Evolutionary conservation across 2,888 invertebrate species (phyloP).

Genomic region (Eurois occulta): DNA sequence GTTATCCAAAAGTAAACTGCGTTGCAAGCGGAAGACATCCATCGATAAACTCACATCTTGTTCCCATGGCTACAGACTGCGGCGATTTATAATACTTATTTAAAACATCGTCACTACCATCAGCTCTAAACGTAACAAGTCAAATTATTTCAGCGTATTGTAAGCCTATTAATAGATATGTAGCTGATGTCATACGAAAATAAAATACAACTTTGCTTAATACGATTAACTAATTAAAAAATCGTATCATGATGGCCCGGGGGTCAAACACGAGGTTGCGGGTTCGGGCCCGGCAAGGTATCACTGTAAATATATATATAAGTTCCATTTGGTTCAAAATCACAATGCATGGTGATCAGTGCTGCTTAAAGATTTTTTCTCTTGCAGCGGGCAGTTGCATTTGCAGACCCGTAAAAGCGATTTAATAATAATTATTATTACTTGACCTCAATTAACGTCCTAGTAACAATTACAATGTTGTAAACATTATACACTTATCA

Average conservation of each 20-base stretch:
- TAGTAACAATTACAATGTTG: constrained; percentile 20
- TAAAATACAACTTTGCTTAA: constrained; percentile 4
- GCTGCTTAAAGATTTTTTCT: neutral
- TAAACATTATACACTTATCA: constrained; percentile 28
- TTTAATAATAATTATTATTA: neutral
- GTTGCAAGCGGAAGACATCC: neutral
- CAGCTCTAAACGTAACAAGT: neutral
- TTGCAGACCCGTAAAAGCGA: neutral
- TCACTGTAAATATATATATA: neutral
- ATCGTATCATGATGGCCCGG: constrained; percentile 4
- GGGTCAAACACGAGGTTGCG: constrained; percentile 17
- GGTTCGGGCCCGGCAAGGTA: constrained; percentile 15
- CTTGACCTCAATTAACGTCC: constrained; percentile 5
- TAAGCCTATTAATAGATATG: neutral
- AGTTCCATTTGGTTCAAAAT: constrained; percentile 2
- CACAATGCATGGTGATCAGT: neutral
- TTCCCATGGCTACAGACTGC: neutral
- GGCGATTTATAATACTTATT: neutral
- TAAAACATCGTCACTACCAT: neutral
- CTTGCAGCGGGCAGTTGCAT: neutral
- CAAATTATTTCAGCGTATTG: constrained; percentile 7
- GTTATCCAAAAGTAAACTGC: neutral
- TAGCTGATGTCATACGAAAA: constrained; percentile 18
- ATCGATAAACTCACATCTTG: neutral
- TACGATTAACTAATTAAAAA: constrained; percentile 15